These are phyloP conservation scores for Allobates femoralis DNA, from an alignment of 2,797 vertebrate genomes.

Conservation along the genomic window DNA sequence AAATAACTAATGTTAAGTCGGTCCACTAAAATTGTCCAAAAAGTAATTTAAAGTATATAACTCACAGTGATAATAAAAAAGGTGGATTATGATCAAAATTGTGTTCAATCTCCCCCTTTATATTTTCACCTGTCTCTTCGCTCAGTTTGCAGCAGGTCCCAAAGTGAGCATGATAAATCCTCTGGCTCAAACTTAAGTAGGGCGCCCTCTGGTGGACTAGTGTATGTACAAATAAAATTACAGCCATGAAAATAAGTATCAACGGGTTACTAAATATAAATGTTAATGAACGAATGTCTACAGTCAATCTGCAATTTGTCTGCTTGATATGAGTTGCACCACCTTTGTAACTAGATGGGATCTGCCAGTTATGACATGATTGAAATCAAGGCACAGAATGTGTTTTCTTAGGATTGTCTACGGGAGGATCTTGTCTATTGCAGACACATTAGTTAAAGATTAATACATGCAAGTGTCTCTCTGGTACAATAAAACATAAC, in stretches of 20 bases:
- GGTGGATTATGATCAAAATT: background rate
- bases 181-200: background rate
- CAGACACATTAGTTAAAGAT: background rate
- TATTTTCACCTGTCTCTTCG: background rate
- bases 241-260: background rate
- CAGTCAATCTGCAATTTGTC: background rate
- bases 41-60: background rate
- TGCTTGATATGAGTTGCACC: background rate
- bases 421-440: conserved; percentile 1
- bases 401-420: background rate
- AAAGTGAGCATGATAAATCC: background rate
- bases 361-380: background rate
- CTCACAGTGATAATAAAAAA: background rate
- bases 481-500: conserved; percentile 21
- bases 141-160: background rate
- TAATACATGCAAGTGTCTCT: conserved; percentile 13
- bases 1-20: no score
- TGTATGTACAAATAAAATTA: background rate
- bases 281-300: background rate
- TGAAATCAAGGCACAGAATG: background rate
- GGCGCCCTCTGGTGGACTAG: background rate
- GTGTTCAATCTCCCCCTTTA: background rate
- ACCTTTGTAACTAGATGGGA: background rate
- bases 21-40: background rate
- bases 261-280: background rate